Evolutionary conservation across 2,797 vertebrate species (phyloP), one percentile per base, ranked within the genome.

Genomic region (Mastacembelus armatus): DNA sequence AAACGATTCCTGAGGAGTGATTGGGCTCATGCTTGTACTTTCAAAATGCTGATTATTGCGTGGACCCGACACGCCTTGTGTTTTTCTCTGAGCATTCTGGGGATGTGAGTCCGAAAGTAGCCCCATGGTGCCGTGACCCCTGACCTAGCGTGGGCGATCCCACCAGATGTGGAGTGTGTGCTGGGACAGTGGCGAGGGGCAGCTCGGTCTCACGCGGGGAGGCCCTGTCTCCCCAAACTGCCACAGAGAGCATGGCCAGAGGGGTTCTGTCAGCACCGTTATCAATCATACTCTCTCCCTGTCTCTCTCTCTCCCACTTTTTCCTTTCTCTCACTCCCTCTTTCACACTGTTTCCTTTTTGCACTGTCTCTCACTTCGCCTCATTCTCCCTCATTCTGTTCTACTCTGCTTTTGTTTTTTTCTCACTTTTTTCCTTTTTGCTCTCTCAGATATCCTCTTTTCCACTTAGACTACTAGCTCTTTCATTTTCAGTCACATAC

Each of bases 101-200:
- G 86, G 87, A 89, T 88, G 84, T 80, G 87, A 90, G 92, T 92
- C 90, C 90, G 84, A 91, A 90, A 88, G 89, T 85, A 86, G 84
- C 88, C 91, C 91, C 88, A 84, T 88, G 88, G 90, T 90, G 88
- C 90, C 45, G 50, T 33, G 89, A 91, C 90, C 92, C 33, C 80
- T 92, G 89, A 91, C 90, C 90, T 88, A 80, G 89, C 78, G 88
- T 93, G 91, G 92, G 92, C 90, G 91, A 92, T 92, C 92, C 91
- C 92, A 93, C 92, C 91, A 93, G 92, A 93, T 93, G 92, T 93
- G 92, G 88, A 91, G 91, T 92, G 92, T 93, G 92, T 91, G 91
- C 88, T 86, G 91, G 91, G 91, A 93, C 88, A 87, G 89, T 90
- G 91, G 89, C 86, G 86, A 92, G 92, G 92, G 90, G 85, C 87